Conservation (phyloP, 2,113 vertebrate species). For the Panurus biarmicus region DNA sequence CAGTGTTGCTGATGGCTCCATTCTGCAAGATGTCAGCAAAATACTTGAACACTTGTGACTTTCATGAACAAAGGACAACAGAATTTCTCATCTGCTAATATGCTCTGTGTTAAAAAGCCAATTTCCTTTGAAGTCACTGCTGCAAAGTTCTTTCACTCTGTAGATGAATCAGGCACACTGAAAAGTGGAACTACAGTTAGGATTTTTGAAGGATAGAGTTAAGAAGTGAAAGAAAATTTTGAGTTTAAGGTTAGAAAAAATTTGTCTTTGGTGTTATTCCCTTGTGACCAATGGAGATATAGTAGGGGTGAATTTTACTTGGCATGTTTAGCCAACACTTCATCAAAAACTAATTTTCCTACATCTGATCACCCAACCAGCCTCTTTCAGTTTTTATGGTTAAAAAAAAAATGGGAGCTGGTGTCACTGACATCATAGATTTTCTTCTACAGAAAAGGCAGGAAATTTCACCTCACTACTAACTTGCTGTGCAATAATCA, state of each 20-base stretch:
- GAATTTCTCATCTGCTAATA: neutral
- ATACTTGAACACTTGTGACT: neutral
- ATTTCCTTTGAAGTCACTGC: neutral
- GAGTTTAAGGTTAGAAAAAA: neutral
- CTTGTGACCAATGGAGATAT: neutral
- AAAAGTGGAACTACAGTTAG: neutral
- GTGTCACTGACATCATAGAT: conserved; percentile 62
- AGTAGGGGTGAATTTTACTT: neutral
- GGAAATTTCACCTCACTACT: conserved; percentile 75
- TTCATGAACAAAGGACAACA: neutral
- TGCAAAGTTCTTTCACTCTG: neutral
- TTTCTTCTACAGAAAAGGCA: conserved; percentile 67
- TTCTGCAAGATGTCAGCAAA: neutral
- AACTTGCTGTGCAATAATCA: conserved; percentile 67
- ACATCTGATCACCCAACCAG: neutral
- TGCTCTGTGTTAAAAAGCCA: neutral
- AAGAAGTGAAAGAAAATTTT: neutral
- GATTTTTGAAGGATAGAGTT: neutral
- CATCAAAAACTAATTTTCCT: conserved; percentile 2
- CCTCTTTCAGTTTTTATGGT: conserved; percentile 22
- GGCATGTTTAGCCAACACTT: neutral
- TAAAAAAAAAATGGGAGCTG: conserved; percentile 11
- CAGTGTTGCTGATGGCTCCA: neutral
- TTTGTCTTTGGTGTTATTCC: neutral
- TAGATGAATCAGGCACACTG: neutral